Conservation (phyloP, 2,113 vertebrate genomes). For the Oryzias curvinotus region DNA sequence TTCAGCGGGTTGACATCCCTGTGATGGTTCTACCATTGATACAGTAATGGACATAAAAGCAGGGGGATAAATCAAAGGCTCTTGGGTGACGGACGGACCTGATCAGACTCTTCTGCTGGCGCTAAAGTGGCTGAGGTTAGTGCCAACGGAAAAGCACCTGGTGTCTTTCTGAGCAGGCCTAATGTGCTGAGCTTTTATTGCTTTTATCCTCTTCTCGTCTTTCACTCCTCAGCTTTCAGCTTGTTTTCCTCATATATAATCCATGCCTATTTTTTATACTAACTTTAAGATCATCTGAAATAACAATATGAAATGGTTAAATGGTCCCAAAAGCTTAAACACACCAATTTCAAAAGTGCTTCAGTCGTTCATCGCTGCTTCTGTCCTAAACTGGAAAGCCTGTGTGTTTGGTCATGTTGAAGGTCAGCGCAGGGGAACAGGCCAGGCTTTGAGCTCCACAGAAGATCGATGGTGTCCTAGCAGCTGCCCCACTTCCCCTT, state of each 20-base stretch:
- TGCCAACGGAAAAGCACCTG: constrained; percentile 27
- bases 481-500: constrained; percentile 55
- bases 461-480: constrained; percentile 63
- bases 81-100: constrained; percentile 11
- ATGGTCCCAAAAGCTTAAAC: too few relatives aligned
- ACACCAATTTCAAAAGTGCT: too few relatives aligned
- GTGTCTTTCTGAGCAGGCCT: constrained; percentile 26
- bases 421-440: constrained; percentile 48
- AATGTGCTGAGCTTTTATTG: constrained; percentile 13
- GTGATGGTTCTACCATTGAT: constrained; percentile 23
- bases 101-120: constrained; percentile 13
- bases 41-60: constrained; percentile 7
- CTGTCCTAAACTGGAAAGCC: not conserved
- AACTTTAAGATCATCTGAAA: too few relatives aligned
- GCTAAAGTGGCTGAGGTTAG: constrained; percentile 11
- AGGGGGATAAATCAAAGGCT: constrained; percentile 16
- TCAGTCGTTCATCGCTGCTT: too few relatives aligned
- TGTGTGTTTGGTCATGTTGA: constrained; percentile 28
- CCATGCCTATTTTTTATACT: not conserved
- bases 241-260: not conserved
- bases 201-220: constrained; percentile 11
- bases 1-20: constrained; percentile 5
- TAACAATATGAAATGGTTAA: too few relatives aligned
- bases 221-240: not conserved
- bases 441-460: constrained; percentile 26